Conservation (phyloP, 1,140 invertebrate genomes). For the Aplysia californica region DNA sequence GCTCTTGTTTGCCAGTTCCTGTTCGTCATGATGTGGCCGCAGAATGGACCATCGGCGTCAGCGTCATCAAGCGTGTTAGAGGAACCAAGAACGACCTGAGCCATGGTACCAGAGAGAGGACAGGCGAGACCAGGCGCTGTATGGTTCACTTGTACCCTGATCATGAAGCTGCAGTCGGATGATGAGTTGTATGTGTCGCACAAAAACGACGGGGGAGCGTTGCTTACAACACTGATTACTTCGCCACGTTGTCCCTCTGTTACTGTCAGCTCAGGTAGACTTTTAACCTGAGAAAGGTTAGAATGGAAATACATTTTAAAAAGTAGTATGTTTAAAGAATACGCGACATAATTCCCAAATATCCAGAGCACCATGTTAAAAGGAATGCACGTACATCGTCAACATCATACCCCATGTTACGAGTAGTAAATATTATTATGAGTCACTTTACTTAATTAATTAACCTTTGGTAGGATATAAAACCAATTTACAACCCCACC, state of each 20-base stretch:
- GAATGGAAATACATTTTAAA: too few relatives aligned
- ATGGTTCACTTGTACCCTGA: conserved; percentile 4
- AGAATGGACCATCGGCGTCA: conserved; percentile 17
- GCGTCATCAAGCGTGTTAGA: background rate
- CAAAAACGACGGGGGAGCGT: conserved; percentile 40
- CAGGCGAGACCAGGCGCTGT: conserved; percentile 10
- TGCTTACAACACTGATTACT: conserved; percentile 8
- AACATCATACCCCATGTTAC: too few relatives aligned
- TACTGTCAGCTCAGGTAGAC: conserved; percentile 22
- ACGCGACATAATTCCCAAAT: too few relatives aligned
- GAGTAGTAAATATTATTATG: too few relatives aligned
- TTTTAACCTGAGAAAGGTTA: conserved; percentile 29
- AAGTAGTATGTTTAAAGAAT: too few relatives aligned
- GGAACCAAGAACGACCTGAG: conserved; percentile 33
- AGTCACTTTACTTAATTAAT: too few relatives aligned
- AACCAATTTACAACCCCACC: too few relatives aligned
- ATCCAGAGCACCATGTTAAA: too few relatives aligned
- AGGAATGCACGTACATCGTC: too few relatives aligned
- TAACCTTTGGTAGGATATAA: too few relatives aligned
- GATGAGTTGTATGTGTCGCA: conserved; percentile 26
- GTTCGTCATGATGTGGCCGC: conserved; percentile 34
- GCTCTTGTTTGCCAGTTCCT: conserved; percentile 37
- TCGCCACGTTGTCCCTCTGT: conserved; percentile 33
- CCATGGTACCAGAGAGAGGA: conserved; percentile 16
- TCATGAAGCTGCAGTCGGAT: conserved; percentile 29